A percentile compares a stretch with the other conserved stretches of the same genome.
Evolutionary conservation across 2,113 vertebrate species (phyloP).

Genomic region (Otocyon megalotis): DNA sequence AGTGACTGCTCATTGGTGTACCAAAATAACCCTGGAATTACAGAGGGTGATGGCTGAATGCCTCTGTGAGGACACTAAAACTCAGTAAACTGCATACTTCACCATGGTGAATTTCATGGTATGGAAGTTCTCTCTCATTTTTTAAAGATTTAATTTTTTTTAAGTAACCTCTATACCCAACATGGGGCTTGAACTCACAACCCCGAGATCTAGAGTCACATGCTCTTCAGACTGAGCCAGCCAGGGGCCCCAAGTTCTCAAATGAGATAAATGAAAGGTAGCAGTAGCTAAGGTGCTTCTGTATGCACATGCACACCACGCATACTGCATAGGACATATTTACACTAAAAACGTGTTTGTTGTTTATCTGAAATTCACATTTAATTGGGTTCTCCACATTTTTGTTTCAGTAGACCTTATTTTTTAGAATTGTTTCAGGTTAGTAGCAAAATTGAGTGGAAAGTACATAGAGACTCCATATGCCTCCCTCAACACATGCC

Average conservation of each 20-base stretch:
- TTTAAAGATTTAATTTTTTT: neutral
- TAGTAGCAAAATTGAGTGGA: neutral
- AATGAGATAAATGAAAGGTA: neutral
- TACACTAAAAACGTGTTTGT: neutral
- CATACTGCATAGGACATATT: too few relatives aligned
- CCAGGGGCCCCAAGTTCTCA: neutral
- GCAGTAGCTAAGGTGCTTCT: neutral
- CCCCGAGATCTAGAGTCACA: neutral
- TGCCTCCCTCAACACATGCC: too few relatives aligned
- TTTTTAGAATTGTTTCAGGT: neutral
- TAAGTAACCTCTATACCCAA: neutral
- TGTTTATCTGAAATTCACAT: neutral
- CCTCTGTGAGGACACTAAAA: neutral
- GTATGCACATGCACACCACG: rapidly evolving
- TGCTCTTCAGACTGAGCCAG: neutral
- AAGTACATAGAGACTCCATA: neutral
- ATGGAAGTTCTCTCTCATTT: neutral
- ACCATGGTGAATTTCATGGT: neutral
- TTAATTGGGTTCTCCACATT: neutral
- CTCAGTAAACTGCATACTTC: neutral
- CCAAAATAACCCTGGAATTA: neutral
- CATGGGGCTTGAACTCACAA: neutral
- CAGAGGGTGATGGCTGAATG: neutral
- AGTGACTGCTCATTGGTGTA: too few relatives aligned
- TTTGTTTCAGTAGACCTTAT: neutral